Percentiles rank a stretch among this genome's conserved stretches.
phyloP scores from a whole-genome alignment of 2,113 vertebrate genomes.

The Naja naja region DNA sequence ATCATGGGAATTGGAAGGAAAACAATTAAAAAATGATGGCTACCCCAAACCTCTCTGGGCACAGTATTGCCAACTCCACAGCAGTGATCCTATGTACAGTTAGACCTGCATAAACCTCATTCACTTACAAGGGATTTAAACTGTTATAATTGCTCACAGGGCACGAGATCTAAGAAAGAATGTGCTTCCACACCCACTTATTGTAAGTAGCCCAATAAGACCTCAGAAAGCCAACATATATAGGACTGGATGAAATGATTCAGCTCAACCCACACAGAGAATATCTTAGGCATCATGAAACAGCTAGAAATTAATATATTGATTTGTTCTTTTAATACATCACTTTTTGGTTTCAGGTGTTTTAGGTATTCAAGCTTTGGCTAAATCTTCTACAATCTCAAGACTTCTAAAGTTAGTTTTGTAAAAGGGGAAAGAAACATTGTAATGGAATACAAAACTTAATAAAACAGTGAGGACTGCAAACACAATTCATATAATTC shows the following conservation, averaged over 20 bases:
- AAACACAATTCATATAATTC: conserved; percentile 33
- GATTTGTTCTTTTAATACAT: conserved; percentile 16
- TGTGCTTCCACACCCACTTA: background rate
- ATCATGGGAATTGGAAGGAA: background rate
- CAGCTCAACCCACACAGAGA: background rate
- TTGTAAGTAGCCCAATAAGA: background rate
- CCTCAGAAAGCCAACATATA: background rate
- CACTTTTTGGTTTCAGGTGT: conserved; percentile 11
- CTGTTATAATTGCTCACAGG: background rate
- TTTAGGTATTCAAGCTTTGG: conserved; percentile 27
- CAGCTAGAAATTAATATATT: conserved; percentile 1
- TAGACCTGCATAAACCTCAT: background rate
- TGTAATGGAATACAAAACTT: conserved; percentile 18
- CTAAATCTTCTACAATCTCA: conserved; percentile 15
- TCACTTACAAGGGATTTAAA: background rate
- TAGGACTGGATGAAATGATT: background rate
- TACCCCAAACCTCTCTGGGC: background rate
- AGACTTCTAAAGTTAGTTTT: conserved; percentile 8
- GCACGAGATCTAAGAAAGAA: background rate
- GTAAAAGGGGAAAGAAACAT: conserved; percentile 10
- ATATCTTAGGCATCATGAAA: conserved; percentile 2
- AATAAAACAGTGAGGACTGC: conserved; percentile 26
- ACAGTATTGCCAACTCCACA: background rate
- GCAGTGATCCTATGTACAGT: background rate
- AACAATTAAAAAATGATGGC: background rate